A percentile compares a stretch with the other conserved stretches of the same genome.
Evolutionary conservation across 2,797 vertebrate genomes (phyloP).

Genomic region (Centropyge bicolor): DNA sequence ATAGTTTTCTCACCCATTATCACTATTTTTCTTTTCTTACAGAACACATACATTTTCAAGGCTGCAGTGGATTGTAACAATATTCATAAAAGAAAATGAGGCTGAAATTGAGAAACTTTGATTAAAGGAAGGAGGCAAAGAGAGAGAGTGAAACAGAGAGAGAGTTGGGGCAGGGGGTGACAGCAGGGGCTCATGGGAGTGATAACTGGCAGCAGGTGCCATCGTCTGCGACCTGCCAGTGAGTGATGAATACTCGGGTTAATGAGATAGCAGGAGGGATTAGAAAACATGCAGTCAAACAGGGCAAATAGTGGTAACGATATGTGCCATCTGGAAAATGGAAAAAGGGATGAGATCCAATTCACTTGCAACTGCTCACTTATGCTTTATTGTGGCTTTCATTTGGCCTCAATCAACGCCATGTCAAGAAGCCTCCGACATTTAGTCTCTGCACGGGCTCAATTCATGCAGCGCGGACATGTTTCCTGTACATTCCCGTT

Average conservation of each 20-base stretch:
- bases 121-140: constrained; percentile 17
- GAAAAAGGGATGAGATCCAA: constrained; percentile 21
- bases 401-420: constrained; percentile 26
- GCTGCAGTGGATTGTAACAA: constrained; percentile 54
- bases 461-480: constrained; percentile 21
- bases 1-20: background rate
- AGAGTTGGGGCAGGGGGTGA: constrained; percentile 2
- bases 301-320: constrained; percentile 24
- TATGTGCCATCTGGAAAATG: constrained; percentile 40
- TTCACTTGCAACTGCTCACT: constrained; percentile 11
- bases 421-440: constrained; percentile 11
- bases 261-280: constrained; percentile 71
- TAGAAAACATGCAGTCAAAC: constrained; percentile 63
- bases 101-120: constrained; percentile 6
- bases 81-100: constrained; percentile 12
- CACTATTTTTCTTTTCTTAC: background rate
- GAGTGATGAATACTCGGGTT: constrained; percentile 71
- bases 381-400: constrained; percentile 6
- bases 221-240: constrained; percentile 56
- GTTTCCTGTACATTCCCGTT: constrained; percentile 26
- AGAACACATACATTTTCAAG: too few species aligned
- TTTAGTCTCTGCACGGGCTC: background rate
- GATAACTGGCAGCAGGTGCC: constrained; percentile 59
- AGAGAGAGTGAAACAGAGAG: constrained; percentile 15
- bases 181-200: constrained; percentile 41